These are phyloP conservation scores for Archegozetes longisetosus DNA, from an alignment of 1,140 invertebrate genomes.

Conservation along the genomic window DNA sequence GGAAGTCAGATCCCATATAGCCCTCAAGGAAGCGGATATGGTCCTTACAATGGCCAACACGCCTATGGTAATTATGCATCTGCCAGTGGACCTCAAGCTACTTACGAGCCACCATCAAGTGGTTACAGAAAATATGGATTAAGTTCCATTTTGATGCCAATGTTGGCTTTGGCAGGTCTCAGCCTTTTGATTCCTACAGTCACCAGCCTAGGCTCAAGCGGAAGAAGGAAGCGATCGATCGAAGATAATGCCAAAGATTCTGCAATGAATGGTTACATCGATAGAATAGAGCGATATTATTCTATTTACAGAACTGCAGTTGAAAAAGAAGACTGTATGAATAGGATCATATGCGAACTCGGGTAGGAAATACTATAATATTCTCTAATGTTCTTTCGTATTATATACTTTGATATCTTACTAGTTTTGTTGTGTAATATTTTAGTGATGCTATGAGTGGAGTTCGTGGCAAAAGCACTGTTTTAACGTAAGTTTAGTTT, in stretches of 20 bases:
- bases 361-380: slow-evolving; percentile 13
- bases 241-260: slow-evolving; percentile 14
- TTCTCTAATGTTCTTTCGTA: neutral
- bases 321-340: slow-evolving; percentile 26
- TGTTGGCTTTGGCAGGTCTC: slow-evolving; percentile 24
- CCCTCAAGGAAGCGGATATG: neutral
- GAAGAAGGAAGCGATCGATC: slow-evolving; percentile 15
- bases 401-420: neutral
- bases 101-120: slow-evolving; percentile 13
- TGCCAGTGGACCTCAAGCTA: slow-evolving; percentile 6
- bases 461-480: slow-evolving; percentile 23
- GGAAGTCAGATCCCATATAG: neutral
- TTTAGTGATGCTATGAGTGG: slow-evolving; percentile 21
- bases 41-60: neutral
- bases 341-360: slow-evolving; percentile 25
- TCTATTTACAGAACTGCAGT: slow-evolving; percentile 23
- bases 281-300: slow-evolving; percentile 23
- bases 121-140: slow-evolving; percentile 21
- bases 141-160: slow-evolving; percentile 24
- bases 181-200: slow-evolving; percentile 23
- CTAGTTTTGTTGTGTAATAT: neutral
- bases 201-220: slow-evolving; percentile 19
- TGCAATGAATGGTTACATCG: slow-evolving; percentile 19
- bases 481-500: slow-evolving; percentile 22
- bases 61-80: slow-evolving; percentile 8